Evolutionary conservation across 92 coral and sea anemone genomes (phyloP).

Genomic region (Phenganax marumi): DNA sequence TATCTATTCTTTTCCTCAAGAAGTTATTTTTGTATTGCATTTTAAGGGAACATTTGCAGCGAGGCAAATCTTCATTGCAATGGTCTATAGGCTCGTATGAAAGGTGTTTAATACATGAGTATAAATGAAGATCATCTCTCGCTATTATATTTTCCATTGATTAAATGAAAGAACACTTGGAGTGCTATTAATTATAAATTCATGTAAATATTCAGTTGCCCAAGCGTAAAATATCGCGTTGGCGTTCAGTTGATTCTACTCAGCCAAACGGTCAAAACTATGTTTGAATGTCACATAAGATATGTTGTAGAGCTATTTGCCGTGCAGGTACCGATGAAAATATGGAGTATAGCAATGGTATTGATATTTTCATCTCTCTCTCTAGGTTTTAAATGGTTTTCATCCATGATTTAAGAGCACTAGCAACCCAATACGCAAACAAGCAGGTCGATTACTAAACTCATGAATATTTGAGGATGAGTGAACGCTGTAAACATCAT

Average conservation of each 20-base stretch:
- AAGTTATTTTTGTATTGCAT: neutral
- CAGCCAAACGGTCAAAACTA: neutral
- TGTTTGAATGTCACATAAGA: neutral
- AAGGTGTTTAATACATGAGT: neutral
- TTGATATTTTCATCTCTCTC: neutral
- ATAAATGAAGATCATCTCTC: neutral
- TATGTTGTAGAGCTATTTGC: neutral
- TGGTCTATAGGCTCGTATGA: no score
- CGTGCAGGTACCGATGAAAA: neutral
- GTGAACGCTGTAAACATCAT: constrained; percentile 6
- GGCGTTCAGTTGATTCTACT: neutral
- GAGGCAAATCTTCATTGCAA: no score
- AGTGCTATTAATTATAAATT: constrained; percentile 5
- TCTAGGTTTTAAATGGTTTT: neutral
- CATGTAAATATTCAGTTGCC: neutral
- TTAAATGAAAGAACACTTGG: neutral
- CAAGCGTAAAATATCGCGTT: constrained; percentile 7
- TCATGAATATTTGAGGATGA: constrained; percentile 7
- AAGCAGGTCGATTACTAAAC: constrained; percentile 10
- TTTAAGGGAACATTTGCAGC: neutral
- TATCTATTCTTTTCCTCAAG: neutral
- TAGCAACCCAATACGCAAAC: constrained; percentile 7
- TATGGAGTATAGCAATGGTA: neutral
- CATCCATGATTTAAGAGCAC: neutral
- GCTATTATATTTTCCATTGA: neutral